These are phyloP conservation scores for Brachionus sp. DNA, from an alignment of 1,140 invertebrate species.

Conservation along the genomic window DNA sequence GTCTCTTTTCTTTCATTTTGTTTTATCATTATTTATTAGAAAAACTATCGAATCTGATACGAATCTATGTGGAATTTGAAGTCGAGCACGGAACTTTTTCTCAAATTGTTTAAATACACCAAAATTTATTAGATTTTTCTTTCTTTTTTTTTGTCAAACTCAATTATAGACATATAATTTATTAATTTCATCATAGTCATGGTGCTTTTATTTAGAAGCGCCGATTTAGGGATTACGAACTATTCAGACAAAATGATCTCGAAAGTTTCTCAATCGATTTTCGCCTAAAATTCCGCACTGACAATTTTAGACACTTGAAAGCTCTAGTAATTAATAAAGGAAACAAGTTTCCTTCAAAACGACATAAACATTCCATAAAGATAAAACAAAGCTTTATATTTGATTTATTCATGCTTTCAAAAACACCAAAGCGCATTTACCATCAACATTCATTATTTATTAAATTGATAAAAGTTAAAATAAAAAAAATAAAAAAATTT, in stretches of 20 bases:
- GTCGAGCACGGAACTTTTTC: background rate
- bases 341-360: slow-evolving; percentile 31
- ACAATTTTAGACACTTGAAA: slow-evolving; percentile 33
- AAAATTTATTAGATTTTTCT: slow-evolving; percentile 14
- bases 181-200: slow-evolving; percentile 3
- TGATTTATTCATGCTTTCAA: slow-evolving; percentile 35
- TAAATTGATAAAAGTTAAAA: slow-evolving; percentile 29
- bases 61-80: slow-evolving; percentile 32
- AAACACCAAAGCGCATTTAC: background rate
- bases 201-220: background rate
- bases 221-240: background rate
- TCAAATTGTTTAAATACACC: slow-evolving; percentile 28
- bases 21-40: slow-evolving; percentile 33
- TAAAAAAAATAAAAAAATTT: background rate
- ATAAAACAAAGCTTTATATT: slow-evolving; percentile 10
- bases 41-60: slow-evolving; percentile 15
- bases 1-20: background rate
- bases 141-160: slow-evolving; percentile 29
- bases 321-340: slow-evolving; percentile 24
- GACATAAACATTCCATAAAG: background rate
- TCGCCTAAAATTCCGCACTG: background rate
- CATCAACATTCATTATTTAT: slow-evolving; percentile 25
- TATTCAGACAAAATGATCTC: background rate
- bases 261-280: slow-evolving; percentile 15
- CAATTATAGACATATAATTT: slow-evolving; percentile 29